Conservation (phyloP, 2,797 vertebrate genomes). For the Gadopsis bispinosus region DNA sequence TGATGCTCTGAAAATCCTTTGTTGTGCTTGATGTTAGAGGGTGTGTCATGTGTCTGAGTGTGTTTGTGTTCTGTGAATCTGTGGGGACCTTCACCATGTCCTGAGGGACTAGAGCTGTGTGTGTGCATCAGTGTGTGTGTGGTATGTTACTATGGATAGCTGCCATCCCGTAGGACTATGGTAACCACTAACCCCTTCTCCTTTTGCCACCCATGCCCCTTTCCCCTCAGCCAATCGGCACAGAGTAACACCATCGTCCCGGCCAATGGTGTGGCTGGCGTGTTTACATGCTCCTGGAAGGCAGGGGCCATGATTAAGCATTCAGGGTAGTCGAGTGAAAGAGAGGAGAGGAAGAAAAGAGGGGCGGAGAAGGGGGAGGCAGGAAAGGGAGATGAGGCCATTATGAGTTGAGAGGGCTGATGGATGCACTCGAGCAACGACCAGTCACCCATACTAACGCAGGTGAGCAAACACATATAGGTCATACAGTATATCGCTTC, state of each 20-base stretch:
- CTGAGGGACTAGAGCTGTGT: constrained; percentile 50
- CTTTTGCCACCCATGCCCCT: constrained; percentile 65
- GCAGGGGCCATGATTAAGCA: constrained; percentile 78
- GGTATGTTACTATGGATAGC: constrained; percentile 57
- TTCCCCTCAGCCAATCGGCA: constrained; percentile 67
- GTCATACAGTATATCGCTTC: constrained; percentile 39
- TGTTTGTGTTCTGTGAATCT: constrained; percentile 67
- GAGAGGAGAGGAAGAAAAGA: constrained; percentile 45
- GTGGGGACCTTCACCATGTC: constrained; percentile 67
- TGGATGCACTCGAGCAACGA: constrained; percentile 66
- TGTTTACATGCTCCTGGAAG: constrained; percentile 82
- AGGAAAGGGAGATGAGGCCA: constrained; percentile 63
- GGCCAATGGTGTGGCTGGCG: constrained; percentile 74
- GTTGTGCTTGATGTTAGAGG: constrained; percentile 76
- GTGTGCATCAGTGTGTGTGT: constrained; percentile 31
- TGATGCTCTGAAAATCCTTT: constrained; percentile 63
- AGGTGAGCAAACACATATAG: constrained; percentile 62
- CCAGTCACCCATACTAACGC: constrained; percentile 55
- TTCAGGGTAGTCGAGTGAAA: constrained; percentile 82
- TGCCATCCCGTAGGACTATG: constrained; percentile 69
- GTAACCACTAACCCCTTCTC: constrained; percentile 75
- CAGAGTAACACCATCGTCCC: constrained; percentile 49
- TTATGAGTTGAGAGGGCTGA: constrained; percentile 74
- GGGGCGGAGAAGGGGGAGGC: constrained; percentile 42
- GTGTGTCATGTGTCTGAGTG: constrained; percentile 77